Evolutionary conservation across 2,888 invertebrate species (phyloP).

Genomic region (Arge pagana): DNA sequence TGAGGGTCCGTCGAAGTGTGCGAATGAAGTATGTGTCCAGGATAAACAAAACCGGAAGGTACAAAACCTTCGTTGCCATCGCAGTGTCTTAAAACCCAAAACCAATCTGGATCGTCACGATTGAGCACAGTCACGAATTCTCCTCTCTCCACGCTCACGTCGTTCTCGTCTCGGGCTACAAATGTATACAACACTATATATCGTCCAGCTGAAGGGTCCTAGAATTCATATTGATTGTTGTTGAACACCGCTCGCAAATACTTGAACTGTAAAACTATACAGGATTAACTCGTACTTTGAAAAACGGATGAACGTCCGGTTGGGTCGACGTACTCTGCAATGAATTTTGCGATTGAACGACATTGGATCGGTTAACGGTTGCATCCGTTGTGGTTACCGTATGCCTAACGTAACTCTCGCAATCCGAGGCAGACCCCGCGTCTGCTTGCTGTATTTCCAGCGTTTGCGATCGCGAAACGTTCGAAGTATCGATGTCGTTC

Average conservation of each 20-base stretch:
- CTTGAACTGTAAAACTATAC: conserved; percentile 1
- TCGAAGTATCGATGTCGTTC: conserved; percentile 47
- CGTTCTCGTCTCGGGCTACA: conserved; percentile 90
- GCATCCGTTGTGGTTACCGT: conserved; percentile 59
- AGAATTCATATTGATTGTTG: conserved; percentile 26
- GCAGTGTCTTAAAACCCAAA: conserved; percentile 85
- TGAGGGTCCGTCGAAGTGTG: conserved; percentile 52
- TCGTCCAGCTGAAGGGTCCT: conserved; percentile 83
- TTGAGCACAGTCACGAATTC: conserved; percentile 96
- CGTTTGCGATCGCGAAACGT: conserved; percentile 46
- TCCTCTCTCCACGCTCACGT: conserved; percentile 89
- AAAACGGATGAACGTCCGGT: conserved; percentile 65
- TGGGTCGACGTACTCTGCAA: conserved; percentile 60
- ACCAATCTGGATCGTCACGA: conserved; percentile 95
- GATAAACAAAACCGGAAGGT: conserved; percentile 92
- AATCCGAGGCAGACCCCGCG: conserved; percentile 64
- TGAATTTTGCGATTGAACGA: conserved; percentile 61
- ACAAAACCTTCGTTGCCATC: conserved; percentile 96
- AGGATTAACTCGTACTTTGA: conserved; percentile 63
- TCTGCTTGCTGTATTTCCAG: conserved; percentile 53
- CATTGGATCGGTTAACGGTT: conserved; percentile 53
- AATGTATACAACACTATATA: conserved; percentile 94
- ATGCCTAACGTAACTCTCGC: conserved; percentile 64
- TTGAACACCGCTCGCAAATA: neutral
- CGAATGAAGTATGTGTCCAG: conserved; percentile 62